Conservation (phyloP, 2,888 invertebrate species). For the Nemapogon koenigi region DNA sequence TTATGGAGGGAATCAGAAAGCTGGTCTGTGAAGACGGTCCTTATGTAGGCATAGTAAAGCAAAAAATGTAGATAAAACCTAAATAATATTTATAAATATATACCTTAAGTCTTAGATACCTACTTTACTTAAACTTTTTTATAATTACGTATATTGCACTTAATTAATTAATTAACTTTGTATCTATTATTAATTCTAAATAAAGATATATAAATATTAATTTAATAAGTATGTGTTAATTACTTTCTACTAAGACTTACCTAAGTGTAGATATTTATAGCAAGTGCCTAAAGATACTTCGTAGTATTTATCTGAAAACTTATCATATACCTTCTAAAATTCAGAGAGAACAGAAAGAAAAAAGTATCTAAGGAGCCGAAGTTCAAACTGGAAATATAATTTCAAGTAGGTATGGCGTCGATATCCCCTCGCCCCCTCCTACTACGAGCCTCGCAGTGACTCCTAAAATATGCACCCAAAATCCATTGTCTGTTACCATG, state of each 20-base stretch:
- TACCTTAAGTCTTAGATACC: too few relatives aligned
- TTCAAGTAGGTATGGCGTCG: slow-evolving; percentile 65
- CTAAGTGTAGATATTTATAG: too few relatives aligned
- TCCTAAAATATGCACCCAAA: slow-evolving; percentile 66
- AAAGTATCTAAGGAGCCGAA: slow-evolving; percentile 38
- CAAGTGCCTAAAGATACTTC: not conserved
- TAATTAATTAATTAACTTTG: too few relatives aligned
- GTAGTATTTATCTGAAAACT: slow-evolving; percentile 14
- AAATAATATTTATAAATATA: not conserved
- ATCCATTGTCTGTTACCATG: slow-evolving; percentile 64
- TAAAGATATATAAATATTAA: too few relatives aligned
- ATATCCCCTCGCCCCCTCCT: slow-evolving; percentile 26
- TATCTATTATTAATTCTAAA: too few relatives aligned
- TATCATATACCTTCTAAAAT: slow-evolving; percentile 30
- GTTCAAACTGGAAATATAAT: slow-evolving; percentile 60
- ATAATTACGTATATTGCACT: too few relatives aligned
- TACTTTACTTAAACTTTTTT: too few relatives aligned
- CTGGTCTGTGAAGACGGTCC: slow-evolving; percentile 11
- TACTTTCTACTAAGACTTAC: too few relatives aligned
- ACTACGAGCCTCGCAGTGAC: slow-evolving; percentile 30
- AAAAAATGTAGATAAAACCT: not conserved
- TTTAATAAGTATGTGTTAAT: too few relatives aligned
- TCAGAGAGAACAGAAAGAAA: slow-evolving; percentile 28
- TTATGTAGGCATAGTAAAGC: not conserved
- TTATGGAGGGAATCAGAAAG: slow-evolving; percentile 44